Conservation (phyloP, 2,113 vertebrate species). For the Empidonax alnorum region DNA sequence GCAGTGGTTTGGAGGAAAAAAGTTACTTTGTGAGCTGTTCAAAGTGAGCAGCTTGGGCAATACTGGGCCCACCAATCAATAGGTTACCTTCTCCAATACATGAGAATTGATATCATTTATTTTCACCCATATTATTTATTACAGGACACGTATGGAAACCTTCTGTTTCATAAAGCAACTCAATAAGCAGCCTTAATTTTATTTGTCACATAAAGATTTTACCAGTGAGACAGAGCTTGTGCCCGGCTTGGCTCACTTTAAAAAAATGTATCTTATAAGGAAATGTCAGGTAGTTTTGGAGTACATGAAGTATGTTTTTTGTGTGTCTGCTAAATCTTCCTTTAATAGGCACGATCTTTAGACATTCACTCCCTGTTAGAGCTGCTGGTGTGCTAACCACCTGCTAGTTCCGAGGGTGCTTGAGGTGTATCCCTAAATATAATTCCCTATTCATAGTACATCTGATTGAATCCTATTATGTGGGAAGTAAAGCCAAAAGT, state of each 20-base stretch:
- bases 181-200: background rate
- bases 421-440: background rate
- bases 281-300: background rate
- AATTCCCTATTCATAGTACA: background rate
- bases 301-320: background rate
- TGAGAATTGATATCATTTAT: background rate
- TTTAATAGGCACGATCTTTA: background rate
- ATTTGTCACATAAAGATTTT: background rate
- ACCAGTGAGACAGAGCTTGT: background rate
- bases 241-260: background rate
- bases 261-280: background rate
- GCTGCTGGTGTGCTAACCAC: background rate
- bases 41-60: background rate
- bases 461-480: accelerated
- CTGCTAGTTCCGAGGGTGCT: background rate
- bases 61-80: background rate
- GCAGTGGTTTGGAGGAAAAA: conserved; percentile 18
- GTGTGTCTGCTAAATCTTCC: background rate
- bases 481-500: background rate
- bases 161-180: background rate
- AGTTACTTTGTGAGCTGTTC: background rate
- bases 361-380: background rate
- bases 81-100: background rate
- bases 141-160: accelerated
- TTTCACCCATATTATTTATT: background rate